Conservation (phyloP, 2,113 vertebrate genomes). For the Stigmatopora nigra region DNA sequence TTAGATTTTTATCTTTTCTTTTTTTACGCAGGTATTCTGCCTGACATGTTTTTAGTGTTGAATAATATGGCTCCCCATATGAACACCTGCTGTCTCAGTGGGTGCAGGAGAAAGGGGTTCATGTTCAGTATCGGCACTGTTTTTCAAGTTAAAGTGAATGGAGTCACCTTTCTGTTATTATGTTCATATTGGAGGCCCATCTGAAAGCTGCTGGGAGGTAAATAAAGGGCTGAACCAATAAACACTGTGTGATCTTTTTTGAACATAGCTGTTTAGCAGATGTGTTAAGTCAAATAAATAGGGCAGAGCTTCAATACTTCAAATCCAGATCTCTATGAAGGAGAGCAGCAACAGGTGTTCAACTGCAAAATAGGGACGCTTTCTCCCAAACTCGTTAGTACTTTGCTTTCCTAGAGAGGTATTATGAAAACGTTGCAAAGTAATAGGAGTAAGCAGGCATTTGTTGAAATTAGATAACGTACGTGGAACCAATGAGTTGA, state of each 20-base stretch:
- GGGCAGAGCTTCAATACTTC: constrained; percentile 29
- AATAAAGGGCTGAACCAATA: constrained; percentile 39
- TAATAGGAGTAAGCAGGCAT: too few relatives aligned
- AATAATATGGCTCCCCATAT: constrained; percentile 1
- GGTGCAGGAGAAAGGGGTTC: constrained; percentile 28
- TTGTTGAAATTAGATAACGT: too few relatives aligned
- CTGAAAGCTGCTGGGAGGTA: constrained; percentile 20
- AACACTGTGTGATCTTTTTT: constrained; percentile 46
- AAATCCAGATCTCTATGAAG: constrained; percentile 39
- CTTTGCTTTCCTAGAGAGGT: not conserved
- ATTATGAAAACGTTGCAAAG: not conserved
- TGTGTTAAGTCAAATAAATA: constrained; percentile 61
- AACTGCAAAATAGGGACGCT: not conserved
- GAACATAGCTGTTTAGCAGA: constrained; percentile 48
- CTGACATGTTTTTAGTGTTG: not conserved
- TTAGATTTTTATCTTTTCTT: not conserved
- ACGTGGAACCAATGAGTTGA: too few relatives aligned
- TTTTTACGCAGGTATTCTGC: not conserved
- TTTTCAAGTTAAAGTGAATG: constrained; percentile 30
- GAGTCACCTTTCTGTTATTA: constrained; percentile 51
- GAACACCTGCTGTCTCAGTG: constrained; percentile 32
- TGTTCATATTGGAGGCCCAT: constrained; percentile 29
- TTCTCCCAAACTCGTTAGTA: not conserved
- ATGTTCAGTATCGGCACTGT: constrained; percentile 23
- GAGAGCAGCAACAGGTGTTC: constrained; percentile 5